A percentile compares a stretch with the other conserved stretches of the same genome.
phyloP scores from a whole-genome alignment of 2,888 invertebrate species.

The Hedya salicella region DNA sequence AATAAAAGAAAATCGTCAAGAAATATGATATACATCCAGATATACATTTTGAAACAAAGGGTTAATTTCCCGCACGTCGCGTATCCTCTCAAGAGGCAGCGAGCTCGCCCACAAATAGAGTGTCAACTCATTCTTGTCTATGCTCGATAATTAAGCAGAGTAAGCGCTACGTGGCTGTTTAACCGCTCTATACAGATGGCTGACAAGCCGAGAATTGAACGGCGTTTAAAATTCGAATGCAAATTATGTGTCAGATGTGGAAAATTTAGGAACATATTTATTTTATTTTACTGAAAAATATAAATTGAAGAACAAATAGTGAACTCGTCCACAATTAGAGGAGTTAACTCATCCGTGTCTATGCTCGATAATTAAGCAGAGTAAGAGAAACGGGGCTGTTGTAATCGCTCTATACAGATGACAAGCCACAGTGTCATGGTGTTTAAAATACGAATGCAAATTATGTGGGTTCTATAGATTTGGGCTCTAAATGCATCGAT shows the following conservation, averaged over 20 bases:
- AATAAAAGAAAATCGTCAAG: no score
- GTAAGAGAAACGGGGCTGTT: slow-evolving; percentile 27
- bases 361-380: slow-evolving; percentile 39
- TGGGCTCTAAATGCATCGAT: neutral
- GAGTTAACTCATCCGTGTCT: slow-evolving; percentile 40
- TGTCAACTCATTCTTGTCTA: slow-evolving; percentile 42
- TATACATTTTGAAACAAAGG: no score
- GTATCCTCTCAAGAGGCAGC: no score
- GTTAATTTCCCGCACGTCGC: no score
- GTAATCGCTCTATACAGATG: slow-evolving; percentile 26
- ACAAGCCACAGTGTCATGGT: neutral
- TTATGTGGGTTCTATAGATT: neutral
- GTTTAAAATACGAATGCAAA: neutral
- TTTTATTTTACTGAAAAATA: no score
- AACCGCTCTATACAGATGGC: slow-evolving; percentile 25
- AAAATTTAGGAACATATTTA: no score
- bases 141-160: slow-evolving; percentile 38
- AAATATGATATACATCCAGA: no score
- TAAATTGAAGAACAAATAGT: no score
- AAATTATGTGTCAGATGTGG: no score
- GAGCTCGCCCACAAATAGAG: slow-evolving; percentile 40
- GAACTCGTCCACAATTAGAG: slow-evolving; percentile 40
- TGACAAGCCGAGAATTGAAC: slow-evolving; percentile 5
- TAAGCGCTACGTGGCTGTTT: slow-evolving; percentile 29
- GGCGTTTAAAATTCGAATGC: neutral